A percentile compares a stretch with the other conserved stretches of the same genome.
These are phyloP conservation scores for Rhynchomys soricoides DNA, from an alignment of 2,113 vertebrate genomes.

Conservation along the genomic window DNA sequence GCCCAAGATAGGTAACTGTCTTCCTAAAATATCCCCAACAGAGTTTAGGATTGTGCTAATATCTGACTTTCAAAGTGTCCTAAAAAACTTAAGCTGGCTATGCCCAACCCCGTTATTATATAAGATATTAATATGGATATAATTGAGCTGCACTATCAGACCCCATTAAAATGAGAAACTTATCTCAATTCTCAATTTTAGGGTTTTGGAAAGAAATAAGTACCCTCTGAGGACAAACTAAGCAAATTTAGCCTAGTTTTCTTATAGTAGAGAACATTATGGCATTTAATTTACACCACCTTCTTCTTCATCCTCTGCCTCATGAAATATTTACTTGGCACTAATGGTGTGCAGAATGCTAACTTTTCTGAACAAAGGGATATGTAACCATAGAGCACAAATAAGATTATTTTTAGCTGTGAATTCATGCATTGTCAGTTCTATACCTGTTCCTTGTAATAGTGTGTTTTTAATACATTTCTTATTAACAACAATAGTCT, in stretches of 20 bases:
- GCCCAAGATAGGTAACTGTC: neutral
- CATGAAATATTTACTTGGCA: slow-evolving; percentile 50
- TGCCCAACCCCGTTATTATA: neutral
- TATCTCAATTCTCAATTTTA: neutral
- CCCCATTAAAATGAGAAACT: slow-evolving; percentile 8
- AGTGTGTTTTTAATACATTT: neutral
- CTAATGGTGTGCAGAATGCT: neutral
- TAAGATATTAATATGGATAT: neutral
- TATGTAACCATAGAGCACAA: neutral
- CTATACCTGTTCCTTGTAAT: neutral
- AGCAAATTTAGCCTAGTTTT: neutral
- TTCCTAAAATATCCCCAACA: neutral
- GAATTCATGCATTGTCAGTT: neutral
- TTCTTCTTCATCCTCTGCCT: slow-evolving; percentile 10
- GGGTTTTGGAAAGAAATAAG: slow-evolving; percentile 17
- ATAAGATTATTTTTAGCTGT: slow-evolving; percentile 6
- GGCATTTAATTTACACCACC: slow-evolving; percentile 7
- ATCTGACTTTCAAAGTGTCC: neutral
- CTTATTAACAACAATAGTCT: neutral
- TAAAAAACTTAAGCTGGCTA: slow-evolving; percentile 15
- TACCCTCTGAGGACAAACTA: slow-evolving; percentile 8
- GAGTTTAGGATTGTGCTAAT: neutral
- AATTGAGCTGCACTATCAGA: slow-evolving; percentile 31
- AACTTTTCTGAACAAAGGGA: slow-evolving; percentile 9
- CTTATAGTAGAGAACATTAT: neutral